A percentile compares a stretch with the other conserved stretches of the same genome.
Conservation (phyloP, 2,113 vertebrate species). For the Gadus macrocephalus region DNA sequence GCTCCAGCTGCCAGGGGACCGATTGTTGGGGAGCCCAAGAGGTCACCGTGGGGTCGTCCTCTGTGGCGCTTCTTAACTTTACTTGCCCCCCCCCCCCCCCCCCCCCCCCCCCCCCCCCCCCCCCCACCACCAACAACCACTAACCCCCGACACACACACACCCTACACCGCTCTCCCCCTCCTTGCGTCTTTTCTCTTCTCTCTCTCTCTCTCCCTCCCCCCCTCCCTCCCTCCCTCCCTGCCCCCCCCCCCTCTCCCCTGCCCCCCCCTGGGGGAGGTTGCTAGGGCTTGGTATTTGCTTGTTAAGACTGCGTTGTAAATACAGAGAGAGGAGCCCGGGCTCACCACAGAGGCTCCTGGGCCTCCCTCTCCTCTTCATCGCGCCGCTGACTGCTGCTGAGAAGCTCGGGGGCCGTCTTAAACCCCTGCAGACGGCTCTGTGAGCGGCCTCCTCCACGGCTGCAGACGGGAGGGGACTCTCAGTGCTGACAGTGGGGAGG, state of each 20-base stretch:
- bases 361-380: slow-evolving; percentile 52
- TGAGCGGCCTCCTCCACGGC: slow-evolving; percentile 40
- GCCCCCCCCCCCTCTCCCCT: slow-evolving; percentile 34
- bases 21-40: slow-evolving; percentile 63
- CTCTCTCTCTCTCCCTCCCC: not conserved
- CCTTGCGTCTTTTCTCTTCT: not conserved
- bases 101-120: slow-evolving; percentile 28
- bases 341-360: slow-evolving; percentile 53
- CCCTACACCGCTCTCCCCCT: not conserved
- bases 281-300: slow-evolving; percentile 79
- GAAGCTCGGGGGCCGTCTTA: slow-evolving; percentile 56
- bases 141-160: no score
- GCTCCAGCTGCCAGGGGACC: slow-evolving; percentile 72
- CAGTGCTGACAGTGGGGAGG: slow-evolving; percentile 30
- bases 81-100: slow-evolving; percentile 51
- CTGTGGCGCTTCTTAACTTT: slow-evolving; percentile 65
- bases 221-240: slow-evolving; percentile 6
- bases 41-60: slow-evolving; percentile 74
- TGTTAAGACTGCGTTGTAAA: slow-evolving; percentile 78
- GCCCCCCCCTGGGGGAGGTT: slow-evolving; percentile 70
- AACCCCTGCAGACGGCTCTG: slow-evolving; percentile 47
- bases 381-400: slow-evolving; percentile 62
- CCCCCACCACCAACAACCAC: not conserved
- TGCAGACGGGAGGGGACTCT: slow-evolving; percentile 53
- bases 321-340: slow-evolving; percentile 75